phyloP scores from a whole-genome alignment of 2,113 vertebrate genomes.

The Albula glossodonta region DNA sequence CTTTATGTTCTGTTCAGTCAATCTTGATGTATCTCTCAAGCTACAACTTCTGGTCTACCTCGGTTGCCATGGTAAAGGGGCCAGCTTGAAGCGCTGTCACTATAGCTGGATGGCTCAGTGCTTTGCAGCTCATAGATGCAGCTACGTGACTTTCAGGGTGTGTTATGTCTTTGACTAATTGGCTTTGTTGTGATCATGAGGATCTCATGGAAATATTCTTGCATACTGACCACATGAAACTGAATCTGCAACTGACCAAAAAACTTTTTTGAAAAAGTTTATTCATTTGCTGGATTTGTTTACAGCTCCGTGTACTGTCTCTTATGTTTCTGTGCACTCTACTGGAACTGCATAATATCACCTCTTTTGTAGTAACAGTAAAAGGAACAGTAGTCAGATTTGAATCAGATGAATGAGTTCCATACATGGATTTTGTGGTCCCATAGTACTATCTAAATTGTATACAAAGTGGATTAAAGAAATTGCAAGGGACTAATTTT shows the following conservation, averaged over 20 bases:
- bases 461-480: slow-evolving; percentile 22
- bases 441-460: background rate
- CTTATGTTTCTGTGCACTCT: no score
- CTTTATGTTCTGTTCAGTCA: background rate
- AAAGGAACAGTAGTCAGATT: no score
- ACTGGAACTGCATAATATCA: no score
- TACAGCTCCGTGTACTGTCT: no score
- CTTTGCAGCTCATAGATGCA: background rate
- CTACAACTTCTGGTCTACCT: slow-evolving; percentile 20
- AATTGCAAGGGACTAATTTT: slow-evolving; percentile 24
- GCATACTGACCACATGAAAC: background rate
- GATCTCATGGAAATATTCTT: background rate
- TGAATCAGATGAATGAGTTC: no score
- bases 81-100: slow-evolving; percentile 21
- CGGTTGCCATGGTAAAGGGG: slow-evolving; percentile 29
- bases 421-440: background rate
- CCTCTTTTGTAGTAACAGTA: no score
- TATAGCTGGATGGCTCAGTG: slow-evolving; percentile 3
- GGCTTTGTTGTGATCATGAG: background rate
- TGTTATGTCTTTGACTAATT: background rate
- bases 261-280: no score
- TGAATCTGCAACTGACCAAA: background rate
- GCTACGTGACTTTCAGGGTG: background rate
- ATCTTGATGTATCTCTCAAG: slow-evolving; percentile 9
- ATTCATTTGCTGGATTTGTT: no score